Conservation (phyloP, 1,140 invertebrate genomes). For the Sinella curviseta region DNA sequence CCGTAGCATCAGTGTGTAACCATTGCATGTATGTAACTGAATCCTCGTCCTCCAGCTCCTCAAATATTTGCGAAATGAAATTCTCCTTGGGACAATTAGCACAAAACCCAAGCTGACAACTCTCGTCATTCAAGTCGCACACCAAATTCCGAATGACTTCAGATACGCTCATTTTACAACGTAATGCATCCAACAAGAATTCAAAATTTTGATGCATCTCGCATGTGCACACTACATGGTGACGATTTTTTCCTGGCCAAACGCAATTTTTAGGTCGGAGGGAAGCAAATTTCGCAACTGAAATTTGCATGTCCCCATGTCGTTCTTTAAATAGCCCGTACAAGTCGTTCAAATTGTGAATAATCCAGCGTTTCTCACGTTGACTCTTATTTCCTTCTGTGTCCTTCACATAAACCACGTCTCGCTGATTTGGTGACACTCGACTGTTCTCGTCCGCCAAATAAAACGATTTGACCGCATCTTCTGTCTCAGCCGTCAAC, state of each 20-base stretch:
- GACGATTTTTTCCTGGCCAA: conserved; percentile 45
- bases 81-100: neutral
- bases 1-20: neutral
- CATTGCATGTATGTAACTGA: neutral
- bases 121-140: neutral
- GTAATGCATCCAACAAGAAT: conserved; percentile 45
- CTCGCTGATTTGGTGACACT: conserved; percentile 48
- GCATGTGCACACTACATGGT: conserved; percentile 49
- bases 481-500: neutral
- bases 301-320: conserved; percentile 42
- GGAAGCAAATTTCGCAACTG: conserved; percentile 29
- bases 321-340: conserved; percentile 44
- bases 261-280: conserved; percentile 48
- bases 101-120: neutral
- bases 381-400: conserved; percentile 31
- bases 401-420: conserved; percentile 44
- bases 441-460: conserved; percentile 47
- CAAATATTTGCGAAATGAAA: neutral
- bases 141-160: neutral
- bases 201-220: conserved; percentile 47
- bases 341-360: conserved; percentile 48
- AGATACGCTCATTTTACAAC: neutral
- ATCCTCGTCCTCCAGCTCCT: neutral
- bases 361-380: conserved; percentile 48
- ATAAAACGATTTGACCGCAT: conserved; percentile 41